These are phyloP conservation scores for Zootermopsis nevadensis DNA, from an alignment of 2,888 invertebrate genomes.

Conservation along the genomic window DNA sequence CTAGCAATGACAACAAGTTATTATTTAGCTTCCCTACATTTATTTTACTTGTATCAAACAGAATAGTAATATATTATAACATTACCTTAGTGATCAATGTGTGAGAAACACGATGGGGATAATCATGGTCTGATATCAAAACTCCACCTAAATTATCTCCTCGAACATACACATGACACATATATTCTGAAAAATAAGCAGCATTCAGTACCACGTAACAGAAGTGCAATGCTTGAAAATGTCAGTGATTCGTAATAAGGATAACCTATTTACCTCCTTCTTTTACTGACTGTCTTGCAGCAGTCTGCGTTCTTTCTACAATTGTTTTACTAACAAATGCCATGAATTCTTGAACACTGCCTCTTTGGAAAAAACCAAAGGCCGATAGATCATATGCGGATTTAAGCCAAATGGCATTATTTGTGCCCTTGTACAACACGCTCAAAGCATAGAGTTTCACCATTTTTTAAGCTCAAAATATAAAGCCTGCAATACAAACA, in stretches of 20 bases:
- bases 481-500: too few relatives aligned
- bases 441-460: constrained; percentile 86
- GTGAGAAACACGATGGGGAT: constrained; percentile 96
- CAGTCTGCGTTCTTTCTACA: constrained; percentile 88
- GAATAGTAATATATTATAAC: neutral
- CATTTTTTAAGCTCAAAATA: constrained; percentile 69
- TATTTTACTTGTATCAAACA: neutral
- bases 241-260: too few relatives aligned
- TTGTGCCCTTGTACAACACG: constrained; percentile 81
- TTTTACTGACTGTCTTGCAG: constrained; percentile 91
- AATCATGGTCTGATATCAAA: constrained; percentile 96
- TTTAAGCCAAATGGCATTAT: constrained; percentile 80
- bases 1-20: neutral
- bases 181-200: constrained; percentile 74
- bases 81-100: constrained; percentile 91
- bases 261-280: constrained; percentile 78
- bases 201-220: too few relatives aligned
- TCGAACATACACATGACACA: constrained; percentile 97
- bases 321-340: constrained; percentile 95
- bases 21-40: neutral
- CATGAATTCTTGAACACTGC: constrained; percentile 99
- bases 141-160: constrained; percentile 90
- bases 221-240: too few relatives aligned
- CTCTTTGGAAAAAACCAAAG: constrained; percentile 95
- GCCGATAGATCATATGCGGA: constrained; percentile 90